Evolutionary conservation across 2,113 vertebrate genomes (phyloP), one percentile per base, ranked within the genome.

Genomic region (Picathartes gymnocephalus): DNA sequence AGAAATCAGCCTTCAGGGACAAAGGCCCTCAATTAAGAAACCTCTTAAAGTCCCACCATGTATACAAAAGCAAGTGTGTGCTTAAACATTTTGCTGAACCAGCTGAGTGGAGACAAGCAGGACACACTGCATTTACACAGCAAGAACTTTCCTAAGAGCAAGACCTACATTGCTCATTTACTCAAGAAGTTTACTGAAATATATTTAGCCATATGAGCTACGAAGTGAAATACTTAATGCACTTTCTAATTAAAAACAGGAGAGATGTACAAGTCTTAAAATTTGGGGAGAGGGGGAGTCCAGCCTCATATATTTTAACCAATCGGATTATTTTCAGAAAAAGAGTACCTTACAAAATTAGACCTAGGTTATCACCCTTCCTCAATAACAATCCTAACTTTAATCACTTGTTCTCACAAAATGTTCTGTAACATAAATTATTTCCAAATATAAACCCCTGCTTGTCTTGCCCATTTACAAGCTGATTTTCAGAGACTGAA

Each of bases 401-500:
- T n/a, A 88, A 81, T 58, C 13, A 35, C 15, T 91, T 19, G 25
- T 35, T 86, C 60, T 85, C 37, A 68, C n/a, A 45, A n/a, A 56
- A 70, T 18, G 5, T 66, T 93, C 66, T 81, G 15, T 13, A 80
- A 65, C 12, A 71, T 54, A 72, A 79, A 85, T 72, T 14, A 78
- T 76, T 87, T 76, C 39, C 65, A 90, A 73, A 79, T 37, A 54
- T 6, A 82, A 82, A 91, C 61, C 93, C 37, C 35, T 31, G 65
- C 40, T 69, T 84, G 15, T 45, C 30, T 31, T 87, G 47, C 42
- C 44, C 51, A 57, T 68, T 90, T 57, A 74, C 30, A 88, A 7
- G 25, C 15, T 66, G 30, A 65, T 87, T 91, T 81, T 93, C 51
- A 92, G 77, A 42, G 24, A 80, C 20, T 73, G 71, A 86, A 90